Percentiles rank a stretch among this genome's conserved stretches.
Evolutionary conservation across 2,113 vertebrate species (phyloP).

Genomic region (human (Homo sapiens)): GRCh38 chrX:131626501-131627000

Average conservation of each 20-base stretch:
- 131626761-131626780: neutral
- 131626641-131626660: neutral
- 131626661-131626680: neutral
- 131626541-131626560: too few species aligned
- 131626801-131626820: neutral
- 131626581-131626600: neutral
- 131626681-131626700: neutral
- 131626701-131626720: constrained; percentile 25
- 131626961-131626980: neutral
- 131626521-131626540: too few species aligned
- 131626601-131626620: neutral
- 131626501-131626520: too few species aligned
- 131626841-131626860: neutral
- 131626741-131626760: neutral
- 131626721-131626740: too few species aligned
- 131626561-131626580: neutral
- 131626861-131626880: neutral
- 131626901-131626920: neutral
- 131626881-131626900: neutral
- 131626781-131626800: neutral
- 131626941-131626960: neutral
- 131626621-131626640: neutral
- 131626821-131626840: neutral
- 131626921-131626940: neutral
- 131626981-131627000: constrained; percentile 25